Percentiles rank a stretch among this genome's conserved stretches.
Conservation (phyloP, 2,113 vertebrate genomes). For the Cathartes aura region DNA sequence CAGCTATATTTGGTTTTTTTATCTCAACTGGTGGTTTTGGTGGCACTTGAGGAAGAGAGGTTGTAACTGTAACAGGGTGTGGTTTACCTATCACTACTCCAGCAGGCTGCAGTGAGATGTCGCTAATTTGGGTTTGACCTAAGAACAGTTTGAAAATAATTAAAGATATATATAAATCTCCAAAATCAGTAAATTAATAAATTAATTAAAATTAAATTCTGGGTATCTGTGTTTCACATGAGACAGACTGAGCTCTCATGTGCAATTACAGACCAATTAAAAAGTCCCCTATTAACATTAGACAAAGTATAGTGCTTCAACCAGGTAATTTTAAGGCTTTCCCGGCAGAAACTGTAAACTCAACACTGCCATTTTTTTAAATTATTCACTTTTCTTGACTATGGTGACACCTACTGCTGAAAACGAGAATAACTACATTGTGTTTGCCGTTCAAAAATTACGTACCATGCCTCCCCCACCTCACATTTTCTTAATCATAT, state of each 20-base stretch:
- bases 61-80: conserved; percentile 73
- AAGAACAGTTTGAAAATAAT: neutral
- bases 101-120: conserved; percentile 59
- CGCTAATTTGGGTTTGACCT: conserved; percentile 83
- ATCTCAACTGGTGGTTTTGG: conserved; percentile 43
- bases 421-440: neutral
- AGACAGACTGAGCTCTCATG: neutral
- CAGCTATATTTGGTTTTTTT: conserved; percentile 74
- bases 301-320: neutral
- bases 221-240: neutral
- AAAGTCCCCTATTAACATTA: neutral
- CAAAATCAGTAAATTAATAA: neutral
- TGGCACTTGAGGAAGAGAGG: conserved; percentile 71
- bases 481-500: neutral
- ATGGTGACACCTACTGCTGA: conserved; percentile 35
- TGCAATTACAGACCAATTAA: neutral
- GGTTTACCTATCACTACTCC: conserved; percentile 55
- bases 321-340: neutral
- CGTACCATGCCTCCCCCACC: neutral
- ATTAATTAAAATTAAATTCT: neutral
- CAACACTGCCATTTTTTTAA: neutral
- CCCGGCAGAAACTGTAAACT: neutral
- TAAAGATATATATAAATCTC: neutral
- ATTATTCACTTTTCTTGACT: neutral
- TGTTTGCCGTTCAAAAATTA: neutral